Evolutionary conservation across 2,113 vertebrate species (phyloP).

Genomic region (Ornithorhynchus anatinus): DNA sequence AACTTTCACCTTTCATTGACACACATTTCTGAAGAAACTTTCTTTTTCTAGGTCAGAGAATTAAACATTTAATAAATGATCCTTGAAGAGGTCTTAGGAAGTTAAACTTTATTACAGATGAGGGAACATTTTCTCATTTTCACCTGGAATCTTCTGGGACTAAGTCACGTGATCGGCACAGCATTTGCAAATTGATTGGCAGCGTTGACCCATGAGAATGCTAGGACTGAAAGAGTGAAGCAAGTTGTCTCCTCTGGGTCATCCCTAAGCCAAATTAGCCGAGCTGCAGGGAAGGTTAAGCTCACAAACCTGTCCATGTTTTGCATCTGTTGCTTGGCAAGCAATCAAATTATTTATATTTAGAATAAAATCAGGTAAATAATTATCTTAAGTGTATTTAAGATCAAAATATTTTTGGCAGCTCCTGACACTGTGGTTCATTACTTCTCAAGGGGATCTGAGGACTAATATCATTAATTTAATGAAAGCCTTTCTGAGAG

Average conservation of each 20-base stretch:
- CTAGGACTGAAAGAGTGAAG: background rate
- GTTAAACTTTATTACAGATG: no score
- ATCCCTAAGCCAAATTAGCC: background rate
- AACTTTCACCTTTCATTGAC: background rate
- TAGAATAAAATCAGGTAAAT: background rate
- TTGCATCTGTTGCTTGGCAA: background rate
- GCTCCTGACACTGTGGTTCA: background rate
- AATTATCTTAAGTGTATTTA: slow-evolving; percentile 45
- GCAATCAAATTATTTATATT: background rate
- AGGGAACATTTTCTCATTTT: background rate
- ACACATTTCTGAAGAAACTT: background rate
- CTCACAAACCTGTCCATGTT: background rate
- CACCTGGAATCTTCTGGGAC: background rate
- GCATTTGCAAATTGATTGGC: background rate
- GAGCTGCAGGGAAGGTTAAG: background rate
- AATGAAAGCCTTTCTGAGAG: slow-evolving; percentile 41
- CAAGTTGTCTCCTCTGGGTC: background rate
- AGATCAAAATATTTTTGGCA: slow-evolving; percentile 22
- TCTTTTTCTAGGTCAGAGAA: background rate
- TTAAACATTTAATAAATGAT: background rate
- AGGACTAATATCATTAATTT: slow-evolving; percentile 50
- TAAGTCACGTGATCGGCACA: background rate
- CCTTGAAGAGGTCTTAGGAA: no score
- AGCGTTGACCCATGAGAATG: background rate
- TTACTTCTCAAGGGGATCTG: slow-evolving; percentile 32